These are phyloP conservation scores for Varanus komodoensis DNA, from an alignment of 2,113 vertebrate species.

Conservation along the genomic window DNA sequence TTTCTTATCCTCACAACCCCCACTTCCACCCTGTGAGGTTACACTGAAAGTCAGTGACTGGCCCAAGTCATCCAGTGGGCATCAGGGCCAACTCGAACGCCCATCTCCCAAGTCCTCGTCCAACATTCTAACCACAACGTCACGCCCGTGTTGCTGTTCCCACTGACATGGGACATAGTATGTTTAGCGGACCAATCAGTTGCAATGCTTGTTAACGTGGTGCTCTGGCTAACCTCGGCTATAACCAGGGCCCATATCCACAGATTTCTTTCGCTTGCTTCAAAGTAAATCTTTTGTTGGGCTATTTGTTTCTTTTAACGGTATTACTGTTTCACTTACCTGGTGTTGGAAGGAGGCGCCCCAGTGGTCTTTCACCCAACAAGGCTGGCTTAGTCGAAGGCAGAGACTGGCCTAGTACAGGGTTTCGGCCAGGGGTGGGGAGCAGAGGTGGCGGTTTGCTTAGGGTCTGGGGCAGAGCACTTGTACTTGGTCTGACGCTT, in stretches of 20 bases:
- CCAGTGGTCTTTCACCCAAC: slow-evolving; percentile 35
- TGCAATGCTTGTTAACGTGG: not conserved
- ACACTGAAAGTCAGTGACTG: too few relatives aligned
- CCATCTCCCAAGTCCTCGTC: too few relatives aligned
- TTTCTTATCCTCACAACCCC: too few relatives aligned
- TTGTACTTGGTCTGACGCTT: not conserved
- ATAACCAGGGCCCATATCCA: not conserved
- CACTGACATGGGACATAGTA: too few relatives aligned
- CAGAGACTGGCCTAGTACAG: slow-evolving; percentile 30
- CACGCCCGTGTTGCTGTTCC: too few relatives aligned
- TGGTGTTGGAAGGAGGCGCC: slow-evolving; percentile 69
- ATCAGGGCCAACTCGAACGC: too few relatives aligned
- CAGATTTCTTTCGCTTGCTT: not conserved
- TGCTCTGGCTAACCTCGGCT: not conserved
- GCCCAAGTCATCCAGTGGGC: too few relatives aligned
- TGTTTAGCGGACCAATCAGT: not conserved
- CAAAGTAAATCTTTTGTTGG: too few relatives aligned
- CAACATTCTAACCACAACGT: too few relatives aligned
- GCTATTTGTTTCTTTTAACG: not conserved
- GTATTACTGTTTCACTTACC: slow-evolving; percentile 60
- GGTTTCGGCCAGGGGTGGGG: slow-evolving; percentile 63
- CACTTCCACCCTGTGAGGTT: too few relatives aligned
- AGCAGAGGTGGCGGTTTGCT: slow-evolving; percentile 78
- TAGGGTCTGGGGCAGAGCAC: slow-evolving; percentile 51
- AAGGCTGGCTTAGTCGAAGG: slow-evolving; percentile 57